A percentile compares a stretch with the other conserved stretches of the same genome.
phyloP scores from a whole-genome alignment of 2,797 vertebrate species.

The Microhierax caerulescens region DNA sequence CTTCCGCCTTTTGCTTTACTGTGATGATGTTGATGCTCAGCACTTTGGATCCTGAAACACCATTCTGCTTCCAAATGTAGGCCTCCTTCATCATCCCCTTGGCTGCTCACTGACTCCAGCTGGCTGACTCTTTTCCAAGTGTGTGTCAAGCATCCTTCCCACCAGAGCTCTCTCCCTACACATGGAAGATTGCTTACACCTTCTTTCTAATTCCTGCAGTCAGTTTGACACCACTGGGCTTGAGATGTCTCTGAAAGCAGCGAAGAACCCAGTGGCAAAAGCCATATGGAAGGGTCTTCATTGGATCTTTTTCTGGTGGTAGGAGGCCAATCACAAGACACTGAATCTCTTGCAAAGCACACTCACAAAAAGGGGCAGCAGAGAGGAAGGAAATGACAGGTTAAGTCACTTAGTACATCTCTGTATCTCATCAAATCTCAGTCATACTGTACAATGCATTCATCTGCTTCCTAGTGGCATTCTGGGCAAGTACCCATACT shows the following conservation, averaged over 20 bases:
- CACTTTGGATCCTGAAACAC: background rate
- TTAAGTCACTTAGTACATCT: background rate
- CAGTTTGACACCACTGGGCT: background rate
- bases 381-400: background rate
- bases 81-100: background rate
- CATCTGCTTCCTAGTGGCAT: background rate
- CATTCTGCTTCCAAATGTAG: background rate
- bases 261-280: background rate
- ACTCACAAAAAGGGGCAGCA: background rate
- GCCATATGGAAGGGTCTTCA: background rate
- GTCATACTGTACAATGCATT: background rate
- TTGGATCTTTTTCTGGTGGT: background rate
- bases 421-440: background rate
- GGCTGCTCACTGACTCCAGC: background rate
- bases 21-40: constrained; percentile 21
- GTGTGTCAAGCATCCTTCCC: background rate
- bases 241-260: background rate
- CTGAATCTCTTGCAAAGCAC: background rate
- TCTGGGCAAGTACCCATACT: background rate
- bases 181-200: background rate
- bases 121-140: constrained; percentile 9
- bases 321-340: background rate
- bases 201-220: background rate
- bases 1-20: background rate
- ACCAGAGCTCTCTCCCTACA: background rate